These are phyloP conservation scores for Gobio gobio DNA, from an alignment of 2,113 vertebrate genomes.

Conservation along the genomic window DNA sequence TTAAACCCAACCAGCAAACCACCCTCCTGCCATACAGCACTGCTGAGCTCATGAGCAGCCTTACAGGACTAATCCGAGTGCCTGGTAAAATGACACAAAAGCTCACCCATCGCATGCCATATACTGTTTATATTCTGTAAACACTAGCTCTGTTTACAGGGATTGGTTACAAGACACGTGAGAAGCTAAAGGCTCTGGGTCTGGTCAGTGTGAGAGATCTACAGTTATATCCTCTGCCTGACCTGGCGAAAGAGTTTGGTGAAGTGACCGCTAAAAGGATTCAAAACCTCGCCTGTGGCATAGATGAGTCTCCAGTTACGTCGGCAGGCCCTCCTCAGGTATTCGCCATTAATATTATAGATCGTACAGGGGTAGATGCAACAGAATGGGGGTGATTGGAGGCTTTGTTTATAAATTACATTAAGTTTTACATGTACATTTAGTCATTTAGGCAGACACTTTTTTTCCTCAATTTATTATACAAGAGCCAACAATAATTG, in stretches of 20 bases:
- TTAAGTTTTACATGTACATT: not conserved
- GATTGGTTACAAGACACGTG: conserved; percentile 83
- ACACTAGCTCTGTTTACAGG: conserved; percentile 69
- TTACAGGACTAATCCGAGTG: conserved; percentile 76
- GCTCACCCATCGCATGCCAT: not conserved
- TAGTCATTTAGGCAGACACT: not conserved
- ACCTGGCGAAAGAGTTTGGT: conserved; percentile 82
- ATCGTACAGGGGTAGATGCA: not conserved
- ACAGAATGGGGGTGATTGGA: too few species aligned
- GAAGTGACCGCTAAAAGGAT: conserved; percentile 75
- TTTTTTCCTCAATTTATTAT: not conserved
- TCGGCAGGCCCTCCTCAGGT: conserved; percentile 88
- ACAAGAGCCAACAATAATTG: not conserved
- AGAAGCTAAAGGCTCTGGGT: conserved; percentile 80
- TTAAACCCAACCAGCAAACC: conserved; percentile 93
- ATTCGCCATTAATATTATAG: conserved; percentile 12
- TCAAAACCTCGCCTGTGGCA: conserved; percentile 81
- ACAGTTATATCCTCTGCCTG: conserved; percentile 73
- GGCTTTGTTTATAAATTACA: too few species aligned
- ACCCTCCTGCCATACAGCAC: conserved; percentile 81
- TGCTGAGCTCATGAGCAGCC: conserved; percentile 72
- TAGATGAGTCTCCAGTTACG: conserved; percentile 81
- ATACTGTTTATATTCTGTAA: not conserved
- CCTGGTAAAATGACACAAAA: conserved; percentile 76
- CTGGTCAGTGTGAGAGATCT: conserved; percentile 77